A percentile compares a stretch with the other conserved stretches of the same genome.
Evolutionary conservation across 35 echinoderm and acorn worm species (phyloP).

Genomic region (Ophiothrix spiculata): DNA sequence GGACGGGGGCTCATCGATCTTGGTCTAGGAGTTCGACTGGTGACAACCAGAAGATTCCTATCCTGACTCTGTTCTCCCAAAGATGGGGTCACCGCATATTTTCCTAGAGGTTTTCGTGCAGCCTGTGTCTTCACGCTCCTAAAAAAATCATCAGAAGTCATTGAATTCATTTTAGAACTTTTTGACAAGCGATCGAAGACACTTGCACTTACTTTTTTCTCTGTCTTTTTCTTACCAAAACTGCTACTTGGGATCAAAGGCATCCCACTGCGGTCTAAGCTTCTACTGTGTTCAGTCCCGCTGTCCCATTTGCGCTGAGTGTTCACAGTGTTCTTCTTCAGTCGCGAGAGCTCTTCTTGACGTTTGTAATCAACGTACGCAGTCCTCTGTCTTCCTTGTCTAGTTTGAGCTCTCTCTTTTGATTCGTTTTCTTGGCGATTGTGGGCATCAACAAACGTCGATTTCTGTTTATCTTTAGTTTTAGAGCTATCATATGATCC

Average conservation of each 20-base stretch:
- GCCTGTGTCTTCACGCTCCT: not conserved
- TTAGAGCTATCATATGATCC: too few relatives aligned
- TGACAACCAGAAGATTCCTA: not conserved
- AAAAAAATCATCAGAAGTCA: not conserved
- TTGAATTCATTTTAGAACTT: not conserved
- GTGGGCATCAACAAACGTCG: not conserved
- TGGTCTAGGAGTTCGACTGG: not conserved
- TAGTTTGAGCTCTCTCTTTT: too few relatives aligned
- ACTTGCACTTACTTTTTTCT: not conserved
- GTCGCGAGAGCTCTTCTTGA: not conserved
- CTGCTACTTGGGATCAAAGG: not conserved
- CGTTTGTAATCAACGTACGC: too few relatives aligned
- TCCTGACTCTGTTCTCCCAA: not conserved
- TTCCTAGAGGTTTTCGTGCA: not conserved
- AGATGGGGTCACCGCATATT: not conserved
- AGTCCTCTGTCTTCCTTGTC: too few relatives aligned
- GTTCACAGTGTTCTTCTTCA: not conserved
- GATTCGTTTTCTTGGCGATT: too few relatives aligned
- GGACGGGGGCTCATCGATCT: not conserved
- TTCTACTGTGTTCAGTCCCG: not conserved
- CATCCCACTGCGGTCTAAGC: not conserved
- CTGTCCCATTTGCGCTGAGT: not conserved
- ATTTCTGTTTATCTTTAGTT: too few relatives aligned
- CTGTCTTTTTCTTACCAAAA: not conserved
- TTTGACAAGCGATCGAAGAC: slow-evolving; percentile 24